Conservation (phyloP, 1,140 invertebrate species). For the Nymphalis io region DNA sequence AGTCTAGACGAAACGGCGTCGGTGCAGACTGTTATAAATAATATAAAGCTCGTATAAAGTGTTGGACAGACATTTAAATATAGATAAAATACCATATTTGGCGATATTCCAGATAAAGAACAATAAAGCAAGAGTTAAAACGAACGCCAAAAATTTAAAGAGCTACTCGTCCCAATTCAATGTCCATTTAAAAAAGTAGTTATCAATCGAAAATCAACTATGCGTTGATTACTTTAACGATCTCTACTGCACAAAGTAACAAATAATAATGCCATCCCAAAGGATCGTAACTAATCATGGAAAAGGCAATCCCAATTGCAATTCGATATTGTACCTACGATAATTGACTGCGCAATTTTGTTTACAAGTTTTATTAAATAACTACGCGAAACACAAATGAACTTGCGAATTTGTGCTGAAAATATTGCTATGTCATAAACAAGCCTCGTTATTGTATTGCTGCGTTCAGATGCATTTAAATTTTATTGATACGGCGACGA, state of each 20-base stretch:
- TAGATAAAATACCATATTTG: conserved; percentile 20
- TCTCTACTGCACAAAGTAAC: not conserved
- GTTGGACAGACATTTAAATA: conserved; percentile 29
- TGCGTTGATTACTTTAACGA: not conserved
- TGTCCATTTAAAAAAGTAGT: not conserved
- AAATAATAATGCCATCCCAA: conserved; percentile 14
- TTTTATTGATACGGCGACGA: not conserved
- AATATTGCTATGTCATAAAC: not conserved
- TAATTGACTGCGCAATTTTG: conserved; percentile 6
- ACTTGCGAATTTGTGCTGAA: not conserved
- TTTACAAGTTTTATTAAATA: conserved; percentile 6
- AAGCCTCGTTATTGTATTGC: not conserved
- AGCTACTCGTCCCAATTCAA: not conserved
- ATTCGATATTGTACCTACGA: conserved; percentile 7
- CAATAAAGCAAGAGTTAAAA: conserved; percentile 10
- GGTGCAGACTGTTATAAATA: conserved; percentile 37
- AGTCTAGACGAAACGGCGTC: conserved; percentile 69
- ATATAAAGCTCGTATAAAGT: conserved; percentile 38
- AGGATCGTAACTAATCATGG: conserved; percentile 12
- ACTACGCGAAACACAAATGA: conserved; percentile 4
- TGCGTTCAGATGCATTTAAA: not conserved
- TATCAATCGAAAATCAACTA: not conserved
- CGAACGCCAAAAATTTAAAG: not conserved
- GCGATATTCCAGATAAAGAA: conserved; percentile 24
- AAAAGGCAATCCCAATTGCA: conserved; percentile 7